Conservation (phyloP, 2,113 vertebrate species). For the Xiphorhynchus elegans region DNA sequence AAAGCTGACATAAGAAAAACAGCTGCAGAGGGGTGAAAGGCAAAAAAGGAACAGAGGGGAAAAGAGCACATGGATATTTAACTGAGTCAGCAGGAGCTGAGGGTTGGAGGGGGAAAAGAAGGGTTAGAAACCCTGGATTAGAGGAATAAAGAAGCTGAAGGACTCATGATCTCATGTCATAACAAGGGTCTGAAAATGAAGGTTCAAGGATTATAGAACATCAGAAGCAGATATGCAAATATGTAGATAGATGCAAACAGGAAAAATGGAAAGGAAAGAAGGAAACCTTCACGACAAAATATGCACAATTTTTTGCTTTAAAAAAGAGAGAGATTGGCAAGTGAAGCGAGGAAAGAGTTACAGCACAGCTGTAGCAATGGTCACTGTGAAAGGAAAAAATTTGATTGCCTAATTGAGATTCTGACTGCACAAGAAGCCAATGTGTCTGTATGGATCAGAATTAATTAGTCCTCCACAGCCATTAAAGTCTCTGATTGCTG, state of each 20-base stretch:
- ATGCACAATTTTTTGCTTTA: neutral
- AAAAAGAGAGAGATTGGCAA: neutral
- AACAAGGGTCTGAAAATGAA: conserved; percentile 2
- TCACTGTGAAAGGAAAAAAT: conserved; percentile 32
- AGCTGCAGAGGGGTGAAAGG: neutral
- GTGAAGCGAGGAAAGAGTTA: conserved; percentile 21
- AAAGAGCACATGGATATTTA: conserved; percentile 1
- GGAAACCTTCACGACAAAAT: neutral
- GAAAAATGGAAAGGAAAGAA: neutral
- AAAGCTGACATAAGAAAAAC: neutral
- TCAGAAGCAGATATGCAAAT: conserved; percentile 18
- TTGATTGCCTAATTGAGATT: conserved; percentile 51
- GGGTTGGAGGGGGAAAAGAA: neutral
- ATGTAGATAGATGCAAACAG: neutral
- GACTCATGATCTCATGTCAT: neutral
- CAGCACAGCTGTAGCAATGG: conserved; percentile 21
- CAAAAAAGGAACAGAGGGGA: neutral
- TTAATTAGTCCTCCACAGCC: conserved; percentile 30
- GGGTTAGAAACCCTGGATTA: neutral
- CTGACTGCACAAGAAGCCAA: conserved; percentile 35
- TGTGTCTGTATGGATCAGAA: conserved; percentile 10
- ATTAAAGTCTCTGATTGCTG: conserved; percentile 35
- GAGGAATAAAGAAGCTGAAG: conserved; percentile 4
- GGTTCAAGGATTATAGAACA: neutral
- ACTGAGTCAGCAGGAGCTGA: neutral